Conservation (phyloP, 2,113 vertebrate species). For the Vulpes ferrilata region DNA sequence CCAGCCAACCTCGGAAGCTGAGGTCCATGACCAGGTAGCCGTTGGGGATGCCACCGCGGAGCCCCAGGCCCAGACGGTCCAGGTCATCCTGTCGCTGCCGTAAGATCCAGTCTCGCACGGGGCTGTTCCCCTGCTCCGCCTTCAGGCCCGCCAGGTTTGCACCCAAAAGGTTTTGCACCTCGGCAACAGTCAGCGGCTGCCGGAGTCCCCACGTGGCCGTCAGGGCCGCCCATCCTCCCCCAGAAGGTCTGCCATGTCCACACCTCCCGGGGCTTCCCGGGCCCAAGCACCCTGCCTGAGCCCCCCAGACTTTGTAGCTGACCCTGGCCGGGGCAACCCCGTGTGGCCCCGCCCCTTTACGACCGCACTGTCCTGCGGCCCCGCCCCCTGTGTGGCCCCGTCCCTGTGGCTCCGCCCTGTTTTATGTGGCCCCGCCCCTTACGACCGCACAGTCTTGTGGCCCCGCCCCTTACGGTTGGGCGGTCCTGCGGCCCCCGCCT, state of each 20-base stretch:
- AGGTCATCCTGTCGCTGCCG: slow-evolving; percentile 79
- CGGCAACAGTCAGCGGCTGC: slow-evolving; percentile 77
- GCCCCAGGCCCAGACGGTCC: slow-evolving; percentile 71
- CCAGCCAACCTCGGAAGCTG: neutral
- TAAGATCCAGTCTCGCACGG: slow-evolving; percentile 75
- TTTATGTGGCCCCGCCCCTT: neutral
- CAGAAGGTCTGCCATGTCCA: neutral
- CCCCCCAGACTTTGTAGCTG: neutral
- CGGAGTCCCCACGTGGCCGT: neutral
- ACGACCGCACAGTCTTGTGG: too few species aligned
- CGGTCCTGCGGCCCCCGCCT: too few species aligned
- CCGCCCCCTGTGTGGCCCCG: rapidly evolving
- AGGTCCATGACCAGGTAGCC: slow-evolving; percentile 83
- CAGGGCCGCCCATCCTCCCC: neutral
- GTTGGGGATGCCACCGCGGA: slow-evolving; percentile 79
- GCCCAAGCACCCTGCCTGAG: neutral
- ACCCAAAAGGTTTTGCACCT: slow-evolving; percentile 85
- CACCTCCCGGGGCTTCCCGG: neutral
- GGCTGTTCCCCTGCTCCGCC: neutral
- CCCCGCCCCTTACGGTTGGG: too few species aligned
- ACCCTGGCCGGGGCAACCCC: too few species aligned
- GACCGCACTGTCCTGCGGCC: too few species aligned
- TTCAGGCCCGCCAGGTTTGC: slow-evolving; percentile 8
- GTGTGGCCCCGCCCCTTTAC: neutral
- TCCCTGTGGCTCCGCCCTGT: rapidly evolving